Percentiles rank a stretch among this genome's conserved stretches.
Conservation (phyloP, 2,888 invertebrate genomes). For the Chromoteleia sp. region DNA sequence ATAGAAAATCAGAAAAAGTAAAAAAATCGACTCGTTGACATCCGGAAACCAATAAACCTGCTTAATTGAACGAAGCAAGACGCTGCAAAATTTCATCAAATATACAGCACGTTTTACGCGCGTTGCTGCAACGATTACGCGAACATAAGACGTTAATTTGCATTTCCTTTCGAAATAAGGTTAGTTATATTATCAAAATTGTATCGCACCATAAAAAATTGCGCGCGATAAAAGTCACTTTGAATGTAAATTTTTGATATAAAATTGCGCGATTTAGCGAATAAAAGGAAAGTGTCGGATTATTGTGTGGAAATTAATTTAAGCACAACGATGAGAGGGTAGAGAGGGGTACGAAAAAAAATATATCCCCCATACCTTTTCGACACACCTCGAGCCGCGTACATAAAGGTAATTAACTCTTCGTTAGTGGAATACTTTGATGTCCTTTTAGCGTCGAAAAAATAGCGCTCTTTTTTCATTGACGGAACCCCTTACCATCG, state of each 20-base stretch:
- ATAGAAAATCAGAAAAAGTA: too few species aligned
- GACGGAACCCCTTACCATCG: constrained; percentile 26
- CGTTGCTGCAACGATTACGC: too few species aligned
- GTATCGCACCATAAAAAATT: neutral
- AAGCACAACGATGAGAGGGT: constrained; percentile 15
- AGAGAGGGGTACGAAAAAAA: constrained; percentile 4
- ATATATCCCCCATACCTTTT: constrained; percentile 44
- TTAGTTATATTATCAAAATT: too few species aligned
- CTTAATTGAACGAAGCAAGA: too few species aligned
- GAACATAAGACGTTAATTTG: too few species aligned
- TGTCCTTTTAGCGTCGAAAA: constrained; percentile 61
- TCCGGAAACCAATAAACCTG: too few species aligned
- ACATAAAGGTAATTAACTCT: constrained; percentile 65
- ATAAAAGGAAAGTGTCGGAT: constrained; percentile 38
- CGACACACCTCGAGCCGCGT: constrained; percentile 51
- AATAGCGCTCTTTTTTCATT: constrained; percentile 30
- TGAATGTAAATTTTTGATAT: neutral
- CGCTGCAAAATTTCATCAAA: too few species aligned
- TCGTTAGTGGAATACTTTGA: constrained; percentile 65
- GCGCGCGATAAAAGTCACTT: too few species aligned
- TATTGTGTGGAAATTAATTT: constrained; percentile 41
- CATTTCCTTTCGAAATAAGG: too few species aligned
- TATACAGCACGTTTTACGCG: too few species aligned
- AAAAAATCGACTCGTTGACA: too few species aligned
- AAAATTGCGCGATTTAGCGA: constrained; percentile 4